Evolutionary conservation across 2,113 vertebrate species (phyloP), one percentile per base, ranked within the genome.

Genomic region (Alces alces): DNA sequence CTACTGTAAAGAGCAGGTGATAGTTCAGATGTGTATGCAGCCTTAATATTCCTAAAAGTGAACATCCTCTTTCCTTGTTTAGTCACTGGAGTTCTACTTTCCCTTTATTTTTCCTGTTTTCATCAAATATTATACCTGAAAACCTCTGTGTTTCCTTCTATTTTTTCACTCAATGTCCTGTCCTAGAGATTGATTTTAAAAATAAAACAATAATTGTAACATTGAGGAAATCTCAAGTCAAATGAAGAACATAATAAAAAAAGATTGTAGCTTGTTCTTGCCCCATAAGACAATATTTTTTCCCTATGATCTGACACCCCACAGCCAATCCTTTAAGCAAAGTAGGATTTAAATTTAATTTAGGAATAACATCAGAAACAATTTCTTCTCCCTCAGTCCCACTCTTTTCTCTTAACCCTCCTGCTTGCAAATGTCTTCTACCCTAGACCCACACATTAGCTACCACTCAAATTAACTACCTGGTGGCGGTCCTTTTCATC

Each of bases 221-320:
- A 45, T 61, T 85, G 39, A 93, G 43, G 39, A 92, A 85, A 28
- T 96, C 47, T 97, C 45, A 85, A 95, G 78, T 90, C n/a, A 95
- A 91, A 78, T 61, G 45, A 92, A 97, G 14, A 92, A 15, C 36
- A 50, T 61, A 61, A 73, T 96, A n/a, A 88, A 58, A 95, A 92
- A 43, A 58, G 25, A 73, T 57, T 89, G 80, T 93, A 95, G 10
- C 57, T 93, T 96, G 6, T 70, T 95, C 47, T 87, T 94, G 16
- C 58, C 43, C 39, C 47, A 19, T 70, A 52, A 70, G 82, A 95
- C 54, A 96, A n/a, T 76, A 52, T 21, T 86, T 96, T 80, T 66
- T 21, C 19, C 30, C 55, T 95, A 15, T 91, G 54, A 87, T 92
- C 52, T 73, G 27, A 94, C 39, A 92, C 16, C 45, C 55, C 23